Evolutionary conservation across 2,888 invertebrate genomes (phyloP), one percentile per base, ranked within the genome.

Genomic region (Plagodis dolabraria): DNA sequence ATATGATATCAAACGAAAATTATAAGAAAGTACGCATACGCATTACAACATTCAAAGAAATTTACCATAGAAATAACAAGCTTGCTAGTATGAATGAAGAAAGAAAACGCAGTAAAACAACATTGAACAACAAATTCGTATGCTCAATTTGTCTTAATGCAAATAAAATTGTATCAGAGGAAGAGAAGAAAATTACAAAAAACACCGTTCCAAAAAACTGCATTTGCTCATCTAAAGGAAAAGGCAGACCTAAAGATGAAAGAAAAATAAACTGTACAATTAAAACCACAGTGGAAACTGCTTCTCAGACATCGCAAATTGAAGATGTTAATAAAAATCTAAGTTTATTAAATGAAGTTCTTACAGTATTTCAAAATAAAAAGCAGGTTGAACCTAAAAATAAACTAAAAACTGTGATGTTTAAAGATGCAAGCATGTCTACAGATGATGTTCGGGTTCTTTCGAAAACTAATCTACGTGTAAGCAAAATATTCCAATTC

Each of bases 331-430:
- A 55, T 10, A 63, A 86, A 68, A 85, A 83, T 2, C 42, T 89
- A 0, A 80, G 75, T 42, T 69, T 92, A n/a, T 67, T 92, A 0
- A 87, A 88, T 50, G 90, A 91, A 80, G 89, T 92, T 0, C 64
- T 92, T 2, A 86, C 82, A 6, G 88, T 84, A 0, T 90, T 91
- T 53, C 86, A 90, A 68, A 85, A 68, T 55, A 88, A 86, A 54
- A 89, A 88, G 65, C 75, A 76, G 47, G 47, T 69, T 5, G 72
- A 75, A 7, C 6, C 12, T 57, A 66, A 71, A 57, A 52, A 69
- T 5, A 75, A 65, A 60, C 49, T 57, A 2, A 86, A 77, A 74
- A 70, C 76, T 6, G 60, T 76, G 2, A 61, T 76, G 1, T 63
- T 74, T 0, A 89, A 85, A 84, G 87, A 90, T 50, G 82, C 74